Evolutionary conservation across 2,888 invertebrate genomes (phyloP).

Genomic region (Augochlorella aurata): DNA sequence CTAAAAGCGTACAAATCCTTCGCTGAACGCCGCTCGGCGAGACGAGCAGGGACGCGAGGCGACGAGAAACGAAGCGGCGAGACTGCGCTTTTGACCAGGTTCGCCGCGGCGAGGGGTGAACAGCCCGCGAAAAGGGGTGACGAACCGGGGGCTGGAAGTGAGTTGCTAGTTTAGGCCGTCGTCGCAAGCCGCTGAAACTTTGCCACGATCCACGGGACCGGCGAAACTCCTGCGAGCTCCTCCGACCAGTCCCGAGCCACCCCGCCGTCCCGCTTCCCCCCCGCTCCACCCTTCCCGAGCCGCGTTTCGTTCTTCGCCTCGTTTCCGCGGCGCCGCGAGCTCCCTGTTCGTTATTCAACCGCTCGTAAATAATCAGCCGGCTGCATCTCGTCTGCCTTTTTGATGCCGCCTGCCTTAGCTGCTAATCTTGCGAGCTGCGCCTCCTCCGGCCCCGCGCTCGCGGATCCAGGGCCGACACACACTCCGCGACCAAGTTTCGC

Average conservation of each 20-base stretch:
- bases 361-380: constrained; percentile 32
- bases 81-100: constrained; percentile 45
- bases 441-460: neutral
- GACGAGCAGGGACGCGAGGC: neutral
- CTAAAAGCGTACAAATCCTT: constrained; percentile 81
- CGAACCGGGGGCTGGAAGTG: constrained; percentile 35
- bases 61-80: constrained; percentile 30
- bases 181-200: constrained; percentile 68
- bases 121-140: neutral
- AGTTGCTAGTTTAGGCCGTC: constrained; percentile 69
- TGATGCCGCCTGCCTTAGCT: neutral
- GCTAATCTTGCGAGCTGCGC: neutral
- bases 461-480: neutral
- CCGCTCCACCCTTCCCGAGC: neutral
- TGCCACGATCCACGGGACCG: constrained; percentile 45
- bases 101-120: neutral
- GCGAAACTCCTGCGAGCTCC: constrained; percentile 60
- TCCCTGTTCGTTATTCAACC: constrained; percentile 39
- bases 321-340: constrained; percentile 24
- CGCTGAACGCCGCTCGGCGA: constrained; percentile 50
- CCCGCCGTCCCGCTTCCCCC: neutral
- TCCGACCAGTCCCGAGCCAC: neutral
- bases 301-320: constrained; percentile 10
- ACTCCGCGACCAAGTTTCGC: neutral
- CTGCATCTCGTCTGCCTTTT: neutral